Percentiles rank a stretch among this genome's conserved stretches.
phyloP scores from a whole-genome alignment of 2,888 invertebrate genomes.

The Harmothoe impar region DNA sequence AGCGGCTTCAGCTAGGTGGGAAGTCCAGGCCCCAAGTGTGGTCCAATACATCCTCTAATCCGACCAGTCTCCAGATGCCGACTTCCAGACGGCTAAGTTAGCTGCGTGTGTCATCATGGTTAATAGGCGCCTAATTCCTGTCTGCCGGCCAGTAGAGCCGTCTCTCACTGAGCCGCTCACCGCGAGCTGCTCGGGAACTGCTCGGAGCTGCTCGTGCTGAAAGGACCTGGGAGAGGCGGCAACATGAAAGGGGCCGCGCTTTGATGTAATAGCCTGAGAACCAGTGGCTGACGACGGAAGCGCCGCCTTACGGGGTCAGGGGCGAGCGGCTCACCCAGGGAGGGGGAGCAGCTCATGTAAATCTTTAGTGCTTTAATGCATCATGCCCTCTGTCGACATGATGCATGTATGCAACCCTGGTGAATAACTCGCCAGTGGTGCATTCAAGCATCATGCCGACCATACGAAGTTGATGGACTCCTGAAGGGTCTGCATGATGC shows the following conservation, averaged over 20 bases:
- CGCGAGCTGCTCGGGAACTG: neutral
- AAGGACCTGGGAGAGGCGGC: neutral
- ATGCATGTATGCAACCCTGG: too few relatives aligned
- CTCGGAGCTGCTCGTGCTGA: slow-evolving; percentile 2
- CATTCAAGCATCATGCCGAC: too few relatives aligned
- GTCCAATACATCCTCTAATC: too few relatives aligned
- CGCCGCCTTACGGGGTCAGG: slow-evolving; percentile 1
- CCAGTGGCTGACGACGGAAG: neutral
- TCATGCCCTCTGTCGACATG: too few relatives aligned
- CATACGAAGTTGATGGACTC: too few relatives aligned
- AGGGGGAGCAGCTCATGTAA: neutral
- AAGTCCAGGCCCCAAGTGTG: neutral
- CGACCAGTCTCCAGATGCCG: neutral
- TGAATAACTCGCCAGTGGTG: too few relatives aligned
- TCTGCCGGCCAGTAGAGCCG: slow-evolving; percentile 5
- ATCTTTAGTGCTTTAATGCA: too few relatives aligned
- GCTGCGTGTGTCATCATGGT: slow-evolving; percentile 7
- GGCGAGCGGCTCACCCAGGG: neutral
- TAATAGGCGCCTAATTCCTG: slow-evolving; percentile 55
- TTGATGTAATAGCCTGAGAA: slow-evolving; percentile 32
- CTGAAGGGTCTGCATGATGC: too few relatives aligned
- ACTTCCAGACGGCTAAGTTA: slow-evolving; percentile 15
- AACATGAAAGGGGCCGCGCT: neutral
- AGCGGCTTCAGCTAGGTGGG: slow-evolving; percentile 18
- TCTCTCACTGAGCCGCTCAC: neutral